phyloP scores from a whole-genome alignment of 2,888 invertebrate species.

The Neoaliturus tenellus region DNA sequence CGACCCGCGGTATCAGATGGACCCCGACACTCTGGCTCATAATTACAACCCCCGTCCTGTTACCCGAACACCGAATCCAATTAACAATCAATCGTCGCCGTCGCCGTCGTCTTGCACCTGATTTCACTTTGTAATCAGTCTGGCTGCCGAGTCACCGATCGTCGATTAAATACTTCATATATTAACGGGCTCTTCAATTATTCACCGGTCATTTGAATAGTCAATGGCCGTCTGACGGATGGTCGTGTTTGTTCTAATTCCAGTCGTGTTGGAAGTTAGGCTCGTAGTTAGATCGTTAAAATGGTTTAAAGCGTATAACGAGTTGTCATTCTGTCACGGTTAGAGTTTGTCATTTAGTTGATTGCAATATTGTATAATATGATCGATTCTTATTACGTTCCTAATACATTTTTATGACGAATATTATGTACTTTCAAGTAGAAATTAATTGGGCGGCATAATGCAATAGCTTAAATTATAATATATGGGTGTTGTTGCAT shows the following conservation, averaged over 20 bases:
- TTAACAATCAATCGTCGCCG: slow-evolving; percentile 23
- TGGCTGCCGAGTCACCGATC: slow-evolving; percentile 21
- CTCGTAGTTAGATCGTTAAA: neutral
- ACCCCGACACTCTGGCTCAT: neutral
- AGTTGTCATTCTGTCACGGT: neutral
- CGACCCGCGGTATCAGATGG: slow-evolving; percentile 8
- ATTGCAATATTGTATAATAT: too few relatives aligned
- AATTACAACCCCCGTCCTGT: slow-evolving; percentile 23
- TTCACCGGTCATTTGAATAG: slow-evolving; percentile 36
- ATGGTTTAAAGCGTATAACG: neutral
- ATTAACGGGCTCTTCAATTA: slow-evolving; percentile 34
- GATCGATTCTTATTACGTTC: too few relatives aligned
- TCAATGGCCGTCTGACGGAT: slow-evolving; percentile 14
- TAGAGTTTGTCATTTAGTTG: too few relatives aligned
- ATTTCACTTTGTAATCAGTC: slow-evolving; percentile 35
- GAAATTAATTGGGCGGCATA: too few relatives aligned
- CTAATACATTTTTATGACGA: too few relatives aligned
- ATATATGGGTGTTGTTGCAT: too few relatives aligned
- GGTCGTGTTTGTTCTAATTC: slow-evolving; percentile 26
- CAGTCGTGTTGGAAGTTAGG: slow-evolving; percentile 3
- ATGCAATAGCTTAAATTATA: too few relatives aligned
- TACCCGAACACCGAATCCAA: slow-evolving; percentile 5
- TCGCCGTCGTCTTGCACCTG: slow-evolving; percentile 13
- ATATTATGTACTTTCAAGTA: too few relatives aligned
- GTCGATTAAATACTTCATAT: slow-evolving; percentile 35